These are phyloP conservation scores for Sphinx pinastri DNA, from an alignment of 2,888 invertebrate species.

Conservation along the genomic window DNA sequence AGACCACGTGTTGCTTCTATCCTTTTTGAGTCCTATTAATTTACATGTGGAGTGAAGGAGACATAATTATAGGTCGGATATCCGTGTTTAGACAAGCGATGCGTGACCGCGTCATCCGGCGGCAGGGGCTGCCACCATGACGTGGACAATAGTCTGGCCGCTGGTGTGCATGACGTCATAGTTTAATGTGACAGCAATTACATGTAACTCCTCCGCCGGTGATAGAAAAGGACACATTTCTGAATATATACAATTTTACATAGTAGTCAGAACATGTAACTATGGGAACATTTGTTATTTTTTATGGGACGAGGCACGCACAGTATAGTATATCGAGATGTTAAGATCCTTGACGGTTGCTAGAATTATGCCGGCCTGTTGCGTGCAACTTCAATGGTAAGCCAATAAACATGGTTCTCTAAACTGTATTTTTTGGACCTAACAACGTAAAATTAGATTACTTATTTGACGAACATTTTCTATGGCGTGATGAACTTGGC, in stretches of 20 bases:
- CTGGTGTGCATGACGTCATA: constrained; percentile 48
- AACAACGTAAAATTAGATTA: constrained; percentile 25
- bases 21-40: background rate
- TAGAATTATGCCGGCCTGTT: too few relatives aligned
- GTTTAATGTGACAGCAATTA: constrained; percentile 24
- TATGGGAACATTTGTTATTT: too few relatives aligned
- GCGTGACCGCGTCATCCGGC: constrained; percentile 77
- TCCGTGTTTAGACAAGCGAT: constrained; percentile 69
- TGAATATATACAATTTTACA: background rate
- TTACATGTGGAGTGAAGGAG: constrained; percentile 9
- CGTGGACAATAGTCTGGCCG: constrained; percentile 38
- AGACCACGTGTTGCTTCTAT: constrained; percentile 4
- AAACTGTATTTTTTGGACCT: background rate
- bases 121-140: constrained; percentile 61
- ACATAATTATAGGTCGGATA: constrained; percentile 60
- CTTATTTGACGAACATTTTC: constrained; percentile 13
- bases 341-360: too few relatives aligned
- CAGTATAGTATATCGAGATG: too few relatives aligned
- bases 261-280: background rate
- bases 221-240: background rate
- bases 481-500: background rate
- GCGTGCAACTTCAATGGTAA: too few relatives aligned
- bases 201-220: background rate
- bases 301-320: too few relatives aligned
- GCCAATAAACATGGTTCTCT: background rate